These are phyloP conservation scores for Heterotilapia buettikoferi DNA, from an alignment of 2,113 vertebrate genomes.

Conservation along the genomic window DNA sequence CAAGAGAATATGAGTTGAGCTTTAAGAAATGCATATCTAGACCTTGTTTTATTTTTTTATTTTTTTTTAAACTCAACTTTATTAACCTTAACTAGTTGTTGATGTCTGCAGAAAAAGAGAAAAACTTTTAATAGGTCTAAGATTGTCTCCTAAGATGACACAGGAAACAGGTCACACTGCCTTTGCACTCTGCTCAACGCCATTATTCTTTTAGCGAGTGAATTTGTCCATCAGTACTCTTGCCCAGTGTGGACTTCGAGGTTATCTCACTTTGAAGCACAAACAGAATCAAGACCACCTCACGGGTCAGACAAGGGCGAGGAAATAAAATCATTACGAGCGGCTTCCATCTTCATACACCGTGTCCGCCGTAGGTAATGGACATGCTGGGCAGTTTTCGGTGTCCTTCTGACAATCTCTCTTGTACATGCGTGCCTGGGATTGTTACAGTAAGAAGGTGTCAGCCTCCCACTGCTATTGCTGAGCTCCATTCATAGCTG, in stretches of 20 bases:
- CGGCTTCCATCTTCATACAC: background rate
- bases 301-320: background rate
- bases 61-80: background rate
- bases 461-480: conserved; percentile 34
- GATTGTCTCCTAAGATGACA: background rate
- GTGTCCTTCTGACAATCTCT: conserved; percentile 53
- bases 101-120: background rate
- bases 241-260: background rate
- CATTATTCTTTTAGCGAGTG: background rate
- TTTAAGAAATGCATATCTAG: background rate
- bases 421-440: conserved; percentile 36
- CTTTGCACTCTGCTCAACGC: background rate
- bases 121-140: background rate
- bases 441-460: conserved; percentile 58
- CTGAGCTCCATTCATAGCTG: conserved; percentile 61
- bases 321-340: background rate
- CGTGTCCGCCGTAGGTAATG: conserved; percentile 14
- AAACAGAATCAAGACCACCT: background rate
- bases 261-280: background rate
- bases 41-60: background rate
- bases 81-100: background rate
- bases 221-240: background rate
- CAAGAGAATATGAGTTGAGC: background rate
- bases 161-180: background rate
- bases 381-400: conserved; percentile 29